Base-by-base conservation (phyloP, 2,113 vertebrate genomes). In the Naja naja region DNA sequence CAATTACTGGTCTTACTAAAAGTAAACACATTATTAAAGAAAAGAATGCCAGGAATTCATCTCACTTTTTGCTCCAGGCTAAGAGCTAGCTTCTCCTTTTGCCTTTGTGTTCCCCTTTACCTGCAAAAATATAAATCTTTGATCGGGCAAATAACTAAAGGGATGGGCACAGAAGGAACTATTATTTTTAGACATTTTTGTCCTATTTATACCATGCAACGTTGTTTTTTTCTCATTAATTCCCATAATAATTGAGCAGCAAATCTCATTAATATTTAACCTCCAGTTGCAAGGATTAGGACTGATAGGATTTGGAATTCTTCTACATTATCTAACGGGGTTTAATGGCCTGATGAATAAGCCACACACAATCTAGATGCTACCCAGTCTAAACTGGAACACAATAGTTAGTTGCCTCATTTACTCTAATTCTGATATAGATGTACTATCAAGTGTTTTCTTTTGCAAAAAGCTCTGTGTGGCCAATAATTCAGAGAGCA, bases 11-110 rank as follows among this genome's bases (percentile, higher is more conserved):
- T 97, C 98, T 97, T 98, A 98, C 99, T 98, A 98, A 98, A 98
- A 98, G 97, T 98, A 98, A 98, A 98, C 98, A 98, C 92, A 97
- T 97, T 97, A 98, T 98, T 98, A 98, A 98, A 97, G 95, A 96
- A 97, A 98, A 97, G 98, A 98, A 98, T 98, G 98, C 97, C 97
- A 98, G 97, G 98, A 99, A 99, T 99, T 98, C 98, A 98, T 98
- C 99, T 98, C 97, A 98, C 74, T 98, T 98, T 98, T 97, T 96
- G 97, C 97, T 98, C 98, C 96, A 96, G 96, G 96, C 97, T 95
- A 95, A 97, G 93, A 94, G 95, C 81, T 95, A 95, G 95, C 97
- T 88, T 97, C 95, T 93, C 55, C 53, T 64, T 64, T 92, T 91
- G 93, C 86, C 86, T 69, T 90, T 85, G 89, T 88, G 94, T 96